Base-by-base conservation (phyloP, 2,888 invertebrate genomes). In the Gymnocheta viridis region DNA sequence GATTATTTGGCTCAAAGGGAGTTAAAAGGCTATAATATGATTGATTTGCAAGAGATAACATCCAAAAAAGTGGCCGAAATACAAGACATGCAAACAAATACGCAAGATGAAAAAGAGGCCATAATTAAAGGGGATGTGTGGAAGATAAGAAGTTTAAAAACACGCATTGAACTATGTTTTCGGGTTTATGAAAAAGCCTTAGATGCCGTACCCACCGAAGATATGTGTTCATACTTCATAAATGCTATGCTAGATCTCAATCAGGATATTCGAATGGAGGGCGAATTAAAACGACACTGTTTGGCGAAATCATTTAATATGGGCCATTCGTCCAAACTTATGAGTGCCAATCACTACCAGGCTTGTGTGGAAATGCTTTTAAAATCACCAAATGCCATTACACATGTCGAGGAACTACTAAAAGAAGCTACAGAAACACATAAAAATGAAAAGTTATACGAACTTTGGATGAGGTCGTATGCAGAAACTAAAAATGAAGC, bases 1-100 rank as follows among this genome's bases (percentile, higher is more conserved):
- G 93, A 95, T 87, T 92, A 93, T 6, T 90, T 94, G 88, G 95
- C 95, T 0, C 92, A 93, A 85, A 92, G 94, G 1, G 94, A 94
- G 88, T 88, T 93, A n/a, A 92, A 93, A 86, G 94, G 94, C 5
- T 88, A 86, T 14, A 88, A 89, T 74, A 87, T 90, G 69, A 86
- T 87, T 1, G 89, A 91, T 70, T 85, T 89, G 7, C 81, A 76
- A 41, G 80, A 82, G 9, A 80, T 69, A 22, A 70, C 73, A 44
- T 56, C 79, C 0, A 51, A 66, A 38, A 80, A 80, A n/a, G 82
- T 51, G 4, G 86, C 86, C 0, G 86, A 81, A 38, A 69, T 70
- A 7, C 72, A 73, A 3, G 87, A 87, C 24, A 84, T 86, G 4
- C 84, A 77, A 64, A 49, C 73, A 7, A 69, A 58, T 27, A 35